Evolutionary conservation across 2,797 vertebrate species (phyloP).

Genomic region (Anisognathus igniventris): DNA sequence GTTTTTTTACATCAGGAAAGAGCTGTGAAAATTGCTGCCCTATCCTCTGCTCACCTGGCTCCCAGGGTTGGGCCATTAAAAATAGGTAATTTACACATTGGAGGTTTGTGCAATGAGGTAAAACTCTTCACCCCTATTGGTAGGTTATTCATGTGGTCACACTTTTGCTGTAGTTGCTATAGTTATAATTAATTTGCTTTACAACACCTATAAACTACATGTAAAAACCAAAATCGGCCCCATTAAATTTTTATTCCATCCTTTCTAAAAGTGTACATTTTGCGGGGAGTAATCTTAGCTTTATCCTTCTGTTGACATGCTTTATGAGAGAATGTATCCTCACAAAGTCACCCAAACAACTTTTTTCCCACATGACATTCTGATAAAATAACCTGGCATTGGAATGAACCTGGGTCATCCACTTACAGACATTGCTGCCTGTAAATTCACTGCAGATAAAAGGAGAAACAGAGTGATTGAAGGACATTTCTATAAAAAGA

Average conservation of each 20-base stretch:
- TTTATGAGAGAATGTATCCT: background rate
- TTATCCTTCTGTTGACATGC: background rate
- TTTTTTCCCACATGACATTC: accelerated
- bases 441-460: background rate
- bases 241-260: background rate
- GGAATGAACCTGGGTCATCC: background rate
- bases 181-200: background rate
- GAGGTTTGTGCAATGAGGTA: background rate
- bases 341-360: accelerated
- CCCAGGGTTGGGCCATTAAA: background rate
- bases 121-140: background rate
- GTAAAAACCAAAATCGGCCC: accelerated
- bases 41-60: background rate
- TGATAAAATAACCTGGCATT: background rate
- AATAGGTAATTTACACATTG: background rate
- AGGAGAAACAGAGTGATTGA: background rate
- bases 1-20: background rate
- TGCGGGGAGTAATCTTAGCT: accelerated
- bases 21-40: background rate
- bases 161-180: background rate
- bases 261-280: background rate
- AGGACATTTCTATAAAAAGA: background rate
- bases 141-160: background rate
- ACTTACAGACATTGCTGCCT: background rate
- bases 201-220: background rate